A percentile compares a stretch with the other conserved stretches of the same genome.
These are phyloP conservation scores for Botia almorhae DNA, from an alignment of 2,797 vertebrate species.

Conservation along the genomic window DNA sequence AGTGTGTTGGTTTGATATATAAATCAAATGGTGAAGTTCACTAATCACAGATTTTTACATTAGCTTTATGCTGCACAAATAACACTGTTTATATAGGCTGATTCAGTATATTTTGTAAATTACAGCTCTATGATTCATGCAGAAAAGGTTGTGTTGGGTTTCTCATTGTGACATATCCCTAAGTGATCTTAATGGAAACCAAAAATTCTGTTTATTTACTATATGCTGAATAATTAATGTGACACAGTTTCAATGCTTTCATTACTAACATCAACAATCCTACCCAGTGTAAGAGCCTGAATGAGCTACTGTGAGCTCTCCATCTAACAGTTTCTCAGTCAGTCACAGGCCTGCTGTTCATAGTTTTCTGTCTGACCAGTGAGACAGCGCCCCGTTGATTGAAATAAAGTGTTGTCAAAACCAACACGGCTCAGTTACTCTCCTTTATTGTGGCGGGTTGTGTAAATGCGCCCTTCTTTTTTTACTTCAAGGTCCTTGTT, in stretches of 20 bases:
- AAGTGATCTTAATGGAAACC: conserved; percentile 8
- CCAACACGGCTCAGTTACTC: conserved; percentile 18
- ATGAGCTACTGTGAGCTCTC: conserved; percentile 34
- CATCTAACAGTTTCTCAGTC: conserved; percentile 36
- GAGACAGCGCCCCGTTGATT: conserved; percentile 26
- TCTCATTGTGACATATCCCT: background rate
- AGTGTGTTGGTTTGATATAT: background rate
- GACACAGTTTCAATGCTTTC: conserved; percentile 16
- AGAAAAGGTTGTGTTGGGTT: conserved; percentile 23
- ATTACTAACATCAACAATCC: conserved; percentile 28
- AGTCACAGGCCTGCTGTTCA: conserved; percentile 4
- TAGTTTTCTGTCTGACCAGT: conserved; percentile 21
- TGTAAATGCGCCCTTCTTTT: background rate
- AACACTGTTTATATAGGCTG: conserved; percentile 10
- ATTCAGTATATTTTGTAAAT: conserved; percentile 10
- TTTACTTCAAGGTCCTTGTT: background rate
- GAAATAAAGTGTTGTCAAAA: conserved; percentile 43
- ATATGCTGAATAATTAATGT: conserved; percentile 17
- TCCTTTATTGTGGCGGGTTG: conserved; percentile 14
- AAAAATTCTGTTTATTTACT: conserved; percentile 7
- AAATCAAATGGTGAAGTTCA: background rate
- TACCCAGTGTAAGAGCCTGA: conserved; percentile 30
- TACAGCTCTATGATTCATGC: conserved; percentile 12
- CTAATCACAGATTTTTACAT: background rate
- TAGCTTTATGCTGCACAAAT: conserved; percentile 10